phyloP scores from a whole-genome alignment of 2,888 invertebrate species.

The Amphiduros pacificus region DNA sequence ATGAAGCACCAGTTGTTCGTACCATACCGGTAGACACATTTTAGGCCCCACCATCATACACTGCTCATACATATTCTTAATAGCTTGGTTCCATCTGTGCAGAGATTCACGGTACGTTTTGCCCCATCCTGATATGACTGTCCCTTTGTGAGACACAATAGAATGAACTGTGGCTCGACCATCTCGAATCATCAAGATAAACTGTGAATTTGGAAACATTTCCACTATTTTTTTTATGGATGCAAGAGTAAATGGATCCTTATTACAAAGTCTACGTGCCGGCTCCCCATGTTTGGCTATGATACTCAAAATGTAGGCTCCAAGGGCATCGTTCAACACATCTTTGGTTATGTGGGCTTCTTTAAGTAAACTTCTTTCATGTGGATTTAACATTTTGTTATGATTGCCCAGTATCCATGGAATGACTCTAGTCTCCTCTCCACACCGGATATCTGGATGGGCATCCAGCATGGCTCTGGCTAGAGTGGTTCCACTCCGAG shows the following conservation, averaged over 20 bases:
- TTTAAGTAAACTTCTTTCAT: constrained; percentile 84
- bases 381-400: constrained; percentile 90
- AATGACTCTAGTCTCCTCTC: constrained; percentile 91
- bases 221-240: constrained; percentile 95
- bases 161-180: constrained; percentile 97
- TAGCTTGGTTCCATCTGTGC: constrained; percentile 93
- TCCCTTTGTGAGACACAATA: constrained; percentile 87
- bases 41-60: constrained; percentile 63
- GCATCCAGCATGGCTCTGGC: constrained; percentile 97
- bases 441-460: constrained; percentile 92
- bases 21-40: constrained; percentile 83
- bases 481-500: constrained; percentile 88
- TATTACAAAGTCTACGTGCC: constrained; percentile 92
- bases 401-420: constrained; percentile 85
- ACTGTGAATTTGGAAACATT: constrained; percentile 97
- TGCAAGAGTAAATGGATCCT: constrained; percentile 94
- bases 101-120: constrained; percentile 82
- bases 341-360: constrained; percentile 90
- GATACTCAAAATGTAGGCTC: constrained; percentile 83
- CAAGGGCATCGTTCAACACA: constrained; percentile 88
- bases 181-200: constrained; percentile 95
- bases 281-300: constrained; percentile 94
- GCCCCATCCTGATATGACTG: constrained; percentile 90
- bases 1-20: constrained; percentile 93
- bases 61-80: constrained; percentile 89